Evolutionary conservation across 2,888 invertebrate genomes (phyloP), one percentile per base, ranked within the genome.

Genomic region (Rhamnusium bicolor): DNA sequence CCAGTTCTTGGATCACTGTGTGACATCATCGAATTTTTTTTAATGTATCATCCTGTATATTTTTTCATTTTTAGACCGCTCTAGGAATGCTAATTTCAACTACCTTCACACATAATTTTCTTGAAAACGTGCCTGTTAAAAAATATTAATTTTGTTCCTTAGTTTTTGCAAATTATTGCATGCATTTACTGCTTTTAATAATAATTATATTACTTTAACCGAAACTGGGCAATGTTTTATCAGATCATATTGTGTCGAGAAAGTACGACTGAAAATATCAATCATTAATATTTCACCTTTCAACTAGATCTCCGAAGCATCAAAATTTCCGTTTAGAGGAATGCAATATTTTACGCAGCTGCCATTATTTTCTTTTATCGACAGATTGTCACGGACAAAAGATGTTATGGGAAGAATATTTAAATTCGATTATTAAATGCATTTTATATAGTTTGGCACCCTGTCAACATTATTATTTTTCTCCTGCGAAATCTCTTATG

Each of bases 401-500:
- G 65, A 65, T 51, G 65, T 32, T 54, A 63, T 10, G 53, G 56
- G 16, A 29, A 18, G 67, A 56, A 67, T 56, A 67, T 67, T 67
- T 46, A 54, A 56, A 67, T 67, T 67, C 67, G 40, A 54, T 67
- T 67, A 67, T 56, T 56, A 56, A 67, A 67, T 67, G 56, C 67
- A 56, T 51, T 56, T 56, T 56, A 54, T 67, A 54, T 24, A 46
- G 67, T 56, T 40, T 67, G 67, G 67, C 67, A 67, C 24, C 29
- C 21, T 46, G 67, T 54, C 67, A 67, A 54, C 54, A 56, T 67
- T 67, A 65, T 65, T 65, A 67, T 67, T 67, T 65, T 67, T 19
- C 67, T 40, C 56, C 16, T 27, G 51, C 1, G 18, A 27, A 51
- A 65, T 16, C 12, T 51, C 46, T 40, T 19, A 32, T 2, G 29